A percentile compares a stretch with the other conserved stretches of the same genome.
phyloP scores from a whole-genome alignment of 2,797 vertebrate genomes.

The Selene dorsalis region DNA sequence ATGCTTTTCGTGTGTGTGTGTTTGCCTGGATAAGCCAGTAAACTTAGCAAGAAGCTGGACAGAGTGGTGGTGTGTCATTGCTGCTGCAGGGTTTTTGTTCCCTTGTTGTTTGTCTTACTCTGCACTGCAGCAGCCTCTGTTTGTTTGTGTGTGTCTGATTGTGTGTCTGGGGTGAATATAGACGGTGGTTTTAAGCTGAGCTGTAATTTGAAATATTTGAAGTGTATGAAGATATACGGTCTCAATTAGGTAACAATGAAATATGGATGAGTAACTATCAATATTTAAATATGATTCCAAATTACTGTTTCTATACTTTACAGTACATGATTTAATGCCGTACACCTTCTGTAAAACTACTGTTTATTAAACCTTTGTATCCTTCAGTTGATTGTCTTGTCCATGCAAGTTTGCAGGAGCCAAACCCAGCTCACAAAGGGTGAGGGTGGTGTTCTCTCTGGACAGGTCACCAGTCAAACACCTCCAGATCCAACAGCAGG shows the following conservation, averaged over 20 bases:
- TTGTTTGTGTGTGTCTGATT: background rate
- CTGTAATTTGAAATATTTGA: background rate
- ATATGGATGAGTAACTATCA: background rate
- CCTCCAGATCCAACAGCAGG: background rate
- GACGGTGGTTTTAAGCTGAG: background rate
- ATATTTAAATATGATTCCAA: conserved; percentile 12
- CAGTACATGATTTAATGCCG: too few species aligned
- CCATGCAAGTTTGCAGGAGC: too few species aligned
- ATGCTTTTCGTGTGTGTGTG: conserved; percentile 9
- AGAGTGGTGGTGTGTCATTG: conserved; percentile 21
- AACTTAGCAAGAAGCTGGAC: conserved; percentile 28
- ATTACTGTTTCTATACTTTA: background rate
- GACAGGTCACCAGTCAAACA: background rate
- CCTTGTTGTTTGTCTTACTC: conserved; percentile 35
- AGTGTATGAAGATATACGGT: background rate
- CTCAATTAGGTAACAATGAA: background rate
- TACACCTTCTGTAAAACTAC: background rate
- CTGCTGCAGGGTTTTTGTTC: conserved; percentile 44
- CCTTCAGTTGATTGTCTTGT: too few species aligned
- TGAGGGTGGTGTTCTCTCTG: too few species aligned
- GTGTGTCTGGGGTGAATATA: background rate
- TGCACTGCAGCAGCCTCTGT: conserved; percentile 46
- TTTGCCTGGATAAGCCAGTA: conserved; percentile 33
- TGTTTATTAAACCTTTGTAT: background rate
- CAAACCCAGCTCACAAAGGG: too few species aligned